These are phyloP conservation scores for Colletes gigas DNA, from an alignment of 1,140 invertebrate species.

Conservation along the genomic window DNA sequence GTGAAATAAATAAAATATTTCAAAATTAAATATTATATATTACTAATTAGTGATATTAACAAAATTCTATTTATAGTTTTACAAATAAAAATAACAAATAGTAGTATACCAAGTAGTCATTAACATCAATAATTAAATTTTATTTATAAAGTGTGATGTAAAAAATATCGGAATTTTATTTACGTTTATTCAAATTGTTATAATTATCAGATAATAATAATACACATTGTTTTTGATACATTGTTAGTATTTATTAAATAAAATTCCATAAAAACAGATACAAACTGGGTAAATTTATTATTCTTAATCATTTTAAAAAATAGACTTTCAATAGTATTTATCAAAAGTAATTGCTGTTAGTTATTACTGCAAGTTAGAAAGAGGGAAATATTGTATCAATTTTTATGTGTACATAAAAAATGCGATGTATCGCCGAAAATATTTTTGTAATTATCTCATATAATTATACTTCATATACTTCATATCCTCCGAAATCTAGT, in stretches of 20 bases:
- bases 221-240: neutral
- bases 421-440: slow-evolving; percentile 8
- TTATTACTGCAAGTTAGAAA: slow-evolving; percentile 1
- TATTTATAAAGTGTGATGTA: slow-evolving; percentile 8
- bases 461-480: neutral
- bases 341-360: slow-evolving; percentile 5
- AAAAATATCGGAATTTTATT: neutral
- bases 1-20: neutral
- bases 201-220: neutral
- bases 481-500: too few species aligned
- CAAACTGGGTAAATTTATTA: neutral
- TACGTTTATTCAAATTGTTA: slow-evolving; percentile 12
- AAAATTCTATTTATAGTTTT: neutral
- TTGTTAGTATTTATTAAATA: slow-evolving; percentile 6
- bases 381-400: slow-evolving; percentile 14
- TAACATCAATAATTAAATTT: neutral
- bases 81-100: neutral
- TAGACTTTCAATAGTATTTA: slow-evolving; percentile 13
- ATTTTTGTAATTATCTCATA: neutral
- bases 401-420: slow-evolving; percentile 6
- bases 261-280: slow-evolving; percentile 7
- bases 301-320: slow-evolving; percentile 19
- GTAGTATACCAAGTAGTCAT: neutral
- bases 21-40: neutral
- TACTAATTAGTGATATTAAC: neutral